Conservation (phyloP, 1,140 invertebrate species). For the Drosophila pseudoobscura region DNA sequence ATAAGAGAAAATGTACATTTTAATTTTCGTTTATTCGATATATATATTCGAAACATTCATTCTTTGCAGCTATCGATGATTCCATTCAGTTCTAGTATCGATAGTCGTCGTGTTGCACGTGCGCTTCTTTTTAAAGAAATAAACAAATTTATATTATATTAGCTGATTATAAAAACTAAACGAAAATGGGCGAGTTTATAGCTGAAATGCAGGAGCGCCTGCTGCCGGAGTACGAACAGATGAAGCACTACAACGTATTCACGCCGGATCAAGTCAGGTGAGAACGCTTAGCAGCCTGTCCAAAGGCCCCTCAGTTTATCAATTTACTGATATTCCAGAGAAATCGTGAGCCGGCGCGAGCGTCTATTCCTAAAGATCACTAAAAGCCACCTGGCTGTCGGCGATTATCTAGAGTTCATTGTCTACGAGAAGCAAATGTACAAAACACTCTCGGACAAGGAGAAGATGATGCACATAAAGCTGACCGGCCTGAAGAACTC, state of each 20-base stretch:
- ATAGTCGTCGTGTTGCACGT: constrained; percentile 33
- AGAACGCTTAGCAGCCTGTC: constrained; percentile 3
- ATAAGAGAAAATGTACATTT: too few species aligned
- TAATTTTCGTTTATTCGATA: too few species aligned
- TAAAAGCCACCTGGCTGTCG: constrained; percentile 51
- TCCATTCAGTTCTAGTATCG: not conserved
- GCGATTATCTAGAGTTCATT: constrained; percentile 73
- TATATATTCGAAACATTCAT: too few species aligned
- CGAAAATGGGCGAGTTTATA: constrained; percentile 68
- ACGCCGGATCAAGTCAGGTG: constrained; percentile 72
- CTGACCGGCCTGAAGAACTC: constrained; percentile 56
- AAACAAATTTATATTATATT: constrained; percentile 28
- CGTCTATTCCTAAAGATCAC: constrained; percentile 57
- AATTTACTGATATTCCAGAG: constrained; percentile 31
- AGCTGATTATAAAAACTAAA: not conserved
- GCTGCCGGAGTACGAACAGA: constrained; percentile 75
- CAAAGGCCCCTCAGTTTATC: not conserved
- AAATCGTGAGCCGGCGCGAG: constrained; percentile 63
- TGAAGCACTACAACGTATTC: constrained; percentile 63
- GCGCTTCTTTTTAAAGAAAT: constrained; percentile 36
- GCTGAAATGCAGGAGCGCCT: constrained; percentile 76
- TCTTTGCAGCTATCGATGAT: too few species aligned
- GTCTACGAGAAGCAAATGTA: constrained; percentile 73
- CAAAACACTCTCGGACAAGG: constrained; percentile 63
- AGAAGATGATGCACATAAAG: constrained; percentile 50